These are phyloP conservation scores for Chaetogeoica ovagalla DNA, from an alignment of 2,888 invertebrate species.

Conservation along the genomic window DNA sequence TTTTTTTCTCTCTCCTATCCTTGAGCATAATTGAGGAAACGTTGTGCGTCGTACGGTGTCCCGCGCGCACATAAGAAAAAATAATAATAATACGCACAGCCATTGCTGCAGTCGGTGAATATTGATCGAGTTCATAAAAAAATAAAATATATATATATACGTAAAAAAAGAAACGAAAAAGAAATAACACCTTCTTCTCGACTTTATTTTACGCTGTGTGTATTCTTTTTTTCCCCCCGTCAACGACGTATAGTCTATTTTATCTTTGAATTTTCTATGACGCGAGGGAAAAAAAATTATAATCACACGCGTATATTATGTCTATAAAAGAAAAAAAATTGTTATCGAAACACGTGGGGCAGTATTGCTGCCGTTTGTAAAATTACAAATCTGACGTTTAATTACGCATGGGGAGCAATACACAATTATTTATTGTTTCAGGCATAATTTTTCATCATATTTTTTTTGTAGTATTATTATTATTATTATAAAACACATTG, in stretches of 20 bases:
- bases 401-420: too few relatives aligned
- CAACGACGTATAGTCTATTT: slow-evolving; percentile 18
- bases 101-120: slow-evolving; percentile 33
- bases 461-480: too few relatives aligned
- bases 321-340: too few relatives aligned
- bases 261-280: slow-evolving; percentile 11
- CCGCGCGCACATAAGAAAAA: slow-evolving; percentile 31
- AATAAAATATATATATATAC: too few relatives aligned
- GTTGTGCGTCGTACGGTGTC: not conserved
- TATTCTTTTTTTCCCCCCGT: not conserved
- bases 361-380: too few relatives aligned
- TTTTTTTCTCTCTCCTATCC: slow-evolving; percentile 15
- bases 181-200: slow-evolving; percentile 15
- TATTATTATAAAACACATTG: too few relatives aligned
- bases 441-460: too few relatives aligned
- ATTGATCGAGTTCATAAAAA: slow-evolving; percentile 40
- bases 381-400: too few relatives aligned
- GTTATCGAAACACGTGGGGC: too few relatives aligned
- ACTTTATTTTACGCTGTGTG: slow-evolving; percentile 1
- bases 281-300: not conserved
- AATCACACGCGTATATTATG: too few relatives aligned
- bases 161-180: not conserved
- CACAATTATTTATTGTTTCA: too few relatives aligned
- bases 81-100: slow-evolving; percentile 32
- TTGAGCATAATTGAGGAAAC: slow-evolving; percentile 43